Conservation (phyloP, 2,888 invertebrate species). For the Mellilla xanthometata region DNA sequence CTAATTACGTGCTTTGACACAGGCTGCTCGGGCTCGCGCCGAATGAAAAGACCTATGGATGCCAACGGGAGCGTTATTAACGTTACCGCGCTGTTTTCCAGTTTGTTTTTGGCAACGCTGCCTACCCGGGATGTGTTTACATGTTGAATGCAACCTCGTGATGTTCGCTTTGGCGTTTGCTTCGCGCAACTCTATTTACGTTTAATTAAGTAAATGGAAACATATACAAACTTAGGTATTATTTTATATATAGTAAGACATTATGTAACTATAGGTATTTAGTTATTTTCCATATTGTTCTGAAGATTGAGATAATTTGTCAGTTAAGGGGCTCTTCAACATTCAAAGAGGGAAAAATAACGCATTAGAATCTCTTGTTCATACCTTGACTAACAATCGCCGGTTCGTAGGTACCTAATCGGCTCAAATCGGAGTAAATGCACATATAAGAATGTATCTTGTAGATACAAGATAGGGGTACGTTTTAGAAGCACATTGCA, state of each 20-base stretch:
- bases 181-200: too few relatives aligned
- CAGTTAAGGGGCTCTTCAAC: too few relatives aligned
- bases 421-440: constrained; percentile 15
- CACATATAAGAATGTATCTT: constrained; percentile 14
- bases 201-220: too few relatives aligned
- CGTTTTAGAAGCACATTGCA: constrained; percentile 40
- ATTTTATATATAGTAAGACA: too few relatives aligned
- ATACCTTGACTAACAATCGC: too few relatives aligned
- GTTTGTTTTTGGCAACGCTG: constrained; percentile 62
- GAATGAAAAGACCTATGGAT: constrained; percentile 75
- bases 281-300: too few relatives aligned
- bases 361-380: too few relatives aligned
- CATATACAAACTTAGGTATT: too few relatives aligned
- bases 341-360: too few relatives aligned
- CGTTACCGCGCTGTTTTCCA: constrained; percentile 54
- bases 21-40: constrained; percentile 69
- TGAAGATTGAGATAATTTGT: too few relatives aligned
- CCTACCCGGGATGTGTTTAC: constrained; percentile 42
- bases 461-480: constrained; percentile 27
- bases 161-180: constrained; percentile 11
- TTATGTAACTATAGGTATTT: too few relatives aligned
- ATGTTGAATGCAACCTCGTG: constrained; percentile 37
- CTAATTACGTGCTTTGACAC: constrained; percentile 83
- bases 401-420: too few relatives aligned
- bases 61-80: constrained; percentile 70